These are phyloP conservation scores for Acanthis flammea DNA, from an alignment of 2,797 vertebrate genomes.

Conservation along the genomic window DNA sequence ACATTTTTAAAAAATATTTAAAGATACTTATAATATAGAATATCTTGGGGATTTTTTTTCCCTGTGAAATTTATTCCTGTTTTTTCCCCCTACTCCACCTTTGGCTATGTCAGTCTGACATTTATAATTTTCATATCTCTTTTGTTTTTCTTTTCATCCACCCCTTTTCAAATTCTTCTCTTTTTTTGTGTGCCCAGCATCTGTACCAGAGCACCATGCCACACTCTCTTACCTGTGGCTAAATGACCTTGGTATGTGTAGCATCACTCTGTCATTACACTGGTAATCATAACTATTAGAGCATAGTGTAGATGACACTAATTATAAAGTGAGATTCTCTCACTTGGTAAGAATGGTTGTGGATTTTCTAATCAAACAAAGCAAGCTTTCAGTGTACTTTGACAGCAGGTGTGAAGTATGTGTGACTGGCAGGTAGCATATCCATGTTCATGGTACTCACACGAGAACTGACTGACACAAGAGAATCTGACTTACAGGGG, in stretches of 20 bases:
- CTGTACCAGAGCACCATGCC: neutral
- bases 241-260: neutral
- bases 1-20: neutral
- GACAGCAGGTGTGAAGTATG: neutral
- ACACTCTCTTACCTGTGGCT: neutral
- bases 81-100: neutral
- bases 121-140: neutral
- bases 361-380: neutral
- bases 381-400: neutral
- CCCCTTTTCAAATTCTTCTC: neutral
- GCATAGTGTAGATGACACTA: neutral
- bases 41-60: neutral
- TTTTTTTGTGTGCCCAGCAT: neutral
- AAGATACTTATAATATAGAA: neutral
- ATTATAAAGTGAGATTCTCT: neutral
- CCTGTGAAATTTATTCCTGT: neutral
- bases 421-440: neutral
- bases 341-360: neutral
- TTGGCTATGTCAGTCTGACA: neutral
- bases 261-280: neutral
- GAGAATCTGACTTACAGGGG: neutral
- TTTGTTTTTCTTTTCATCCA: neutral
- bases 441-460: rapidly evolving
- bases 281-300: neutral
- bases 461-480: neutral